Evolutionary conservation across 2,797 vertebrate species (phyloP).

Genomic region (Muscicapa striata): DNA sequence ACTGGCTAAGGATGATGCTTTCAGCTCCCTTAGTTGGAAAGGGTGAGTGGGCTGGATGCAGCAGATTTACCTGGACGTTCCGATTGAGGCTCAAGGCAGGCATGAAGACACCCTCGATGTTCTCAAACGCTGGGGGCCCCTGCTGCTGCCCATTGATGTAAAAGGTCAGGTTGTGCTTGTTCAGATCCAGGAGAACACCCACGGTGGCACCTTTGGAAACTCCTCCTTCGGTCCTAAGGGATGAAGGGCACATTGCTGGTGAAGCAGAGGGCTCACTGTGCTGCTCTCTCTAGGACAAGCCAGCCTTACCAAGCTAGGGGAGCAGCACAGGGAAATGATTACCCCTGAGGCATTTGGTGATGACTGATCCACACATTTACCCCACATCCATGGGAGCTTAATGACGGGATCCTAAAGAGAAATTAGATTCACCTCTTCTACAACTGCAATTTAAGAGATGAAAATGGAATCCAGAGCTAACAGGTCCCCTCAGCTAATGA

Average conservation of each 20-base stretch:
- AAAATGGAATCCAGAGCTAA: background rate
- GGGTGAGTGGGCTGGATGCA: slow-evolving; percentile 39
- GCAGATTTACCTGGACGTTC: slow-evolving; percentile 90
- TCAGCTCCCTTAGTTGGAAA: background rate
- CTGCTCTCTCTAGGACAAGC: background rate
- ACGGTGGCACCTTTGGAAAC: slow-evolving; percentile 91
- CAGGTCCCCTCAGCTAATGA: background rate
- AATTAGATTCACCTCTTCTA: background rate
- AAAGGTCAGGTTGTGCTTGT: slow-evolving; percentile 91
- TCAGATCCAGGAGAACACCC: slow-evolving; percentile 94
- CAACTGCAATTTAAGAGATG: background rate
- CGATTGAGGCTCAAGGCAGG: slow-evolving; percentile 97
- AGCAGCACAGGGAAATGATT: background rate
- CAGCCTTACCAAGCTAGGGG: background rate
- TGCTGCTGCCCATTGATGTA: slow-evolving; percentile 96
- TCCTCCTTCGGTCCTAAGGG: slow-evolving; percentile 72
- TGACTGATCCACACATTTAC: background rate
- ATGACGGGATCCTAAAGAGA: background rate
- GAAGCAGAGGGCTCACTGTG: background rate
- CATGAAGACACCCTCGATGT: slow-evolving; percentile 94
- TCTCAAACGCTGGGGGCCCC: slow-evolving; percentile 92
- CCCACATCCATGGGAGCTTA: background rate
- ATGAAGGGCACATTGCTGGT: background rate
- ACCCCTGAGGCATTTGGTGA: background rate
- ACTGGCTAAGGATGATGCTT: rapidly evolving